These are phyloP conservation scores for Galaxias olidus DNA, from an alignment of 2,797 vertebrate species.

Conservation along the genomic window DNA sequence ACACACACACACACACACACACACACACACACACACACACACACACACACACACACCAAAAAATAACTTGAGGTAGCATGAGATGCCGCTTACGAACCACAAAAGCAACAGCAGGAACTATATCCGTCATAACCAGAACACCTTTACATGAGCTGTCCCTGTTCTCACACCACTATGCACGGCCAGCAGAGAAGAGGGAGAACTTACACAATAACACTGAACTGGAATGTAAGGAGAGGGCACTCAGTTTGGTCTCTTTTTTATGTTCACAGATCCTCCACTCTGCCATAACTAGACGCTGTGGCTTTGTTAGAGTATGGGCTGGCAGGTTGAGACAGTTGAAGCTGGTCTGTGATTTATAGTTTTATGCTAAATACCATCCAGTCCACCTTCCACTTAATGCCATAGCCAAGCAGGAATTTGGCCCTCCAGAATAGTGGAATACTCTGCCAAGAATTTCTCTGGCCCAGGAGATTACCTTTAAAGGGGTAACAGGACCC, in stretches of 20 bases:
- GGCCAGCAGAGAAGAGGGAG: no score
- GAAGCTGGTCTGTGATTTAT: no score
- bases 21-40: neutral
- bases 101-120: neutral
- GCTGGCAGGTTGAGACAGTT: no score
- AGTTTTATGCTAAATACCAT: neutral
- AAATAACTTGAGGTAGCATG: neutral
- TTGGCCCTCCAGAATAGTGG: slow-evolving; percentile 44
- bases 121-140: neutral
- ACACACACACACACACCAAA: slow-evolving; percentile 1
- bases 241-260: no score
- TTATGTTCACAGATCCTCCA: no score
- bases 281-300: no score
- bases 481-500: neutral
- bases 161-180: neutral
- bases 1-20: slow-evolving; percentile 13
- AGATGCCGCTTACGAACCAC: neutral
- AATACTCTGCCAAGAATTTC: slow-evolving; percentile 44
- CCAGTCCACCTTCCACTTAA: slow-evolving; percentile 16
- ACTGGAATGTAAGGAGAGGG: no score
- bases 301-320: no score
- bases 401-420: slow-evolving; percentile 53
- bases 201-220: no score
- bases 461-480: neutral
- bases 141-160: neutral